Evolutionary conservation across 2,888 invertebrate species (phyloP).

Genomic region (Thymelicus sylvestris): DNA sequence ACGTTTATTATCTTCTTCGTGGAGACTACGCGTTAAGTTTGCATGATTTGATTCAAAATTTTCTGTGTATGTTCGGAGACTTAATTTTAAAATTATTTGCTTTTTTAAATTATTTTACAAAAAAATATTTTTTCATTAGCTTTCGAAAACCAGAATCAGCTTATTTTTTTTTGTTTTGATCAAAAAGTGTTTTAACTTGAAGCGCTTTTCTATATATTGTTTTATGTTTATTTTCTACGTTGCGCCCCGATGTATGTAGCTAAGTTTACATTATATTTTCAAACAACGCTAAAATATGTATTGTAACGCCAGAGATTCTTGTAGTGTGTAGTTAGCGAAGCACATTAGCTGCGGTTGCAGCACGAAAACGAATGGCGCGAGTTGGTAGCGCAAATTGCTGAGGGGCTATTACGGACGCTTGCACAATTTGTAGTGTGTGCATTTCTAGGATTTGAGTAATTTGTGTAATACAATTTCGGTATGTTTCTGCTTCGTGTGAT

Average conservation of each 20-base stretch:
- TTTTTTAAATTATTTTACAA: neutral
- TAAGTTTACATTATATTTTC: neutral
- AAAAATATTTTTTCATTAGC: too few species aligned
- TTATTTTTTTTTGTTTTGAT: neutral
- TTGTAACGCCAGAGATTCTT: constrained; percentile 9
- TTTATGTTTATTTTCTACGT: neutral
- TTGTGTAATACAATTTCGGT: neutral
- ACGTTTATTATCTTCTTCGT: neutral
- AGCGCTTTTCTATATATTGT: neutral
- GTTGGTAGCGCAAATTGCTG: constrained; percentile 22
- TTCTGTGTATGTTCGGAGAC: constrained; percentile 21
- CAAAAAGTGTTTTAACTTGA: neutral
- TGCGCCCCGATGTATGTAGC: neutral
- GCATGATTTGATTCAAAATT: neutral
- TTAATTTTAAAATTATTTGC: neutral
- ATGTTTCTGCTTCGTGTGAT: neutral
- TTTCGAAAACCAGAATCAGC: neutral
- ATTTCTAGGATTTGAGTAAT: constrained; percentile 5
- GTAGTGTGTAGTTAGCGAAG: constrained; percentile 18
- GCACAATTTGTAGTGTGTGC: constrained; percentile 6
- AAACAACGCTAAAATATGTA: neutral
- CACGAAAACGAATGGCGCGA: constrained; percentile 26
- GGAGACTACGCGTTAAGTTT: neutral
- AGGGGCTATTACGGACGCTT: constrained; percentile 18
- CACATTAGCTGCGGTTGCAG: constrained; percentile 30